Evolutionary conservation across 2,888 invertebrate genomes (phyloP), one percentile per base, ranked within the genome.

Genomic region (Dynastes maya): DNA sequence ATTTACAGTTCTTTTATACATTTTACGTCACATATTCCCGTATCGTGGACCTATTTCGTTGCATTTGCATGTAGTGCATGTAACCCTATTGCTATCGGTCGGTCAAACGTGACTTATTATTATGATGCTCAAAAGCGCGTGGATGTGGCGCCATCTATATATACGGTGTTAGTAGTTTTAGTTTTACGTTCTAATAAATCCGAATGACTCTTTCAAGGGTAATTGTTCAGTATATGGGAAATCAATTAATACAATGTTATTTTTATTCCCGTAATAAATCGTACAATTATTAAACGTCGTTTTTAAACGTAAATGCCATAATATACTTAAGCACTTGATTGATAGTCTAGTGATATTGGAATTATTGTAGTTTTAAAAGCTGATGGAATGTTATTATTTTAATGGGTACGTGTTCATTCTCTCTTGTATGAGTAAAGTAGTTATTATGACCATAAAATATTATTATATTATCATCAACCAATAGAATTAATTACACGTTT

Each of bases 151-250:
- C 61, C 61, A 61, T 22, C 61, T 61, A 61, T 29, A 9, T 16
- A 61, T 61, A 61, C 22, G 27, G 11, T 8, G 9, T 61, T 61
- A 61, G 61, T 61, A n/a, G 53, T 61, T 29, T 68, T 49, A 8
- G 2, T 16, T 68, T 68, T 68, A 68, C 67, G 67, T 68, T 68
- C 67, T 29, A 68, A 68, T 68, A 68, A 68, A 68, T 68, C 22
- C 22, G 27, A 68, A 68, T 27, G 13, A 68, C 49, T 49, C 67
- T 29, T 22, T 51, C 27, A 68, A 67, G 49, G 22, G 16, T 68
- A 68, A 68, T 49, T 27, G 11, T 22, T 11, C 22, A 0, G 1
- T n/a, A 3, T 22, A 11, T 16, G 3, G 58, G 58, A 16, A 16
- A 3, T 22, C 61, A 61, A 61, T 61, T 61, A 61, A 22, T 22